phyloP scores from a whole-genome alignment of 2,113 vertebrate genomes.

The Scortum barcoo region DNA sequence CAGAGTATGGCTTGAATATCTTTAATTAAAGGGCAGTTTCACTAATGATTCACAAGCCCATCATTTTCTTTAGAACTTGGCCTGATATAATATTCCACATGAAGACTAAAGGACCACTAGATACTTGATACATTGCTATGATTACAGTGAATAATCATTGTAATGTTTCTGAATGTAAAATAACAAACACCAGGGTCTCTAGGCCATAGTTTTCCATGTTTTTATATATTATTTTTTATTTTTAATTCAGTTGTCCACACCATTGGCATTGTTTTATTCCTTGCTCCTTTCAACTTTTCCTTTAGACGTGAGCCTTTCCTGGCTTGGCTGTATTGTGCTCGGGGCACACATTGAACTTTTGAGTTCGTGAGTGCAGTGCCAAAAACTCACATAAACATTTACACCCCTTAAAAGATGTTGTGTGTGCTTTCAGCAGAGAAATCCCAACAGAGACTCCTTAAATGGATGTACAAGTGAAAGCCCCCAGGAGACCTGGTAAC shows the following conservation, averaged over 20 bases:
- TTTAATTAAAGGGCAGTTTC: conserved; percentile 25
- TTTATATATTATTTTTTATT: background rate
- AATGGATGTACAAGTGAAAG: conserved; percentile 37
- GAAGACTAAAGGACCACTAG: background rate
- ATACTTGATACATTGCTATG: background rate
- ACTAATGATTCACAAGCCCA: background rate
- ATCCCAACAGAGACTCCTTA: conserved; percentile 34
- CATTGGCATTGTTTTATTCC: background rate
- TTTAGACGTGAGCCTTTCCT: conserved; percentile 1
- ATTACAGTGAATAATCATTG: background rate
- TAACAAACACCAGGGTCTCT: background rate
- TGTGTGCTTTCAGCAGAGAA: conserved; percentile 29
- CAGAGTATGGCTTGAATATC: conserved; percentile 2
- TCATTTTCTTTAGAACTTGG: background rate
- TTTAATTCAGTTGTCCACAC: background rate
- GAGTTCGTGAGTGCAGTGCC: conserved; percentile 35
- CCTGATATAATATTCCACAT: background rate
- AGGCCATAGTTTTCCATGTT: background rate
- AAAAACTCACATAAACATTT: conserved; percentile 55
- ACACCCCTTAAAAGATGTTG: conserved; percentile 41
- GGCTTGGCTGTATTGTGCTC: conserved; percentile 11
- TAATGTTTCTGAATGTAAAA: background rate
- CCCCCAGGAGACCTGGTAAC: conserved; percentile 39
- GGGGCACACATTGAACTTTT: conserved; percentile 50
- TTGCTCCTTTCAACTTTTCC: background rate